phyloP scores from a whole-genome alignment of 2,113 vertebrate genomes.

The Shinisaurus crocodilurus region DNA sequence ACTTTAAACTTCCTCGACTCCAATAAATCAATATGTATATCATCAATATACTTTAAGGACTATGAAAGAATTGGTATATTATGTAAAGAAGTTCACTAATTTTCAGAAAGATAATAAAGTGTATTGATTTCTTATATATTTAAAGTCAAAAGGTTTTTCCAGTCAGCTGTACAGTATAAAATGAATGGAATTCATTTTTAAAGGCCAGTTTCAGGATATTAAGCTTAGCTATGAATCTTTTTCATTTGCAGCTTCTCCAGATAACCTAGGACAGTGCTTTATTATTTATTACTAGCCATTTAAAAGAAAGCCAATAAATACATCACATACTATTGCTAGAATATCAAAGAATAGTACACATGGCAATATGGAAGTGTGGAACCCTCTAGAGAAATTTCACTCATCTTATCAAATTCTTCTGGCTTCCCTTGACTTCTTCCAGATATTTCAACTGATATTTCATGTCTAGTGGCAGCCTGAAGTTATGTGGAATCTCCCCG shows the following conservation, averaged over 20 bases:
- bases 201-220: background rate
- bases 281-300: background rate
- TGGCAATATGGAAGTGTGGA: background rate
- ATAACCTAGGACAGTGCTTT: background rate
- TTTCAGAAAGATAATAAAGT: background rate
- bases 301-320: background rate
- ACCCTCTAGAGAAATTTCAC: too few relatives aligned
- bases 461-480: background rate
- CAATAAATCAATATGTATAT: background rate
- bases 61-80: background rate
- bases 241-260: background rate
- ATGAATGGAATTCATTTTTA: background rate
- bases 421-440: background rate
- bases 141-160: background rate
- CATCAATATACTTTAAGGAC: background rate
- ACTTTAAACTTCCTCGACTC: background rate
- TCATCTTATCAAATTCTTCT: too few relatives aligned
- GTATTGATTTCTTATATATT: slow-evolving; percentile 14
- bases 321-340: background rate
- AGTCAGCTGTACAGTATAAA: background rate
- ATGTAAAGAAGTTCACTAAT: background rate
- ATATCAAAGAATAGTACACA: background rate
- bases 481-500: too few relatives aligned
- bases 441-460: background rate
- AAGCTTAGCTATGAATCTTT: background rate